Evolutionary conservation across 1,140 invertebrate species (phyloP), one percentile per base, ranked within the genome.

Genomic region (Bombus waltoni): DNA sequence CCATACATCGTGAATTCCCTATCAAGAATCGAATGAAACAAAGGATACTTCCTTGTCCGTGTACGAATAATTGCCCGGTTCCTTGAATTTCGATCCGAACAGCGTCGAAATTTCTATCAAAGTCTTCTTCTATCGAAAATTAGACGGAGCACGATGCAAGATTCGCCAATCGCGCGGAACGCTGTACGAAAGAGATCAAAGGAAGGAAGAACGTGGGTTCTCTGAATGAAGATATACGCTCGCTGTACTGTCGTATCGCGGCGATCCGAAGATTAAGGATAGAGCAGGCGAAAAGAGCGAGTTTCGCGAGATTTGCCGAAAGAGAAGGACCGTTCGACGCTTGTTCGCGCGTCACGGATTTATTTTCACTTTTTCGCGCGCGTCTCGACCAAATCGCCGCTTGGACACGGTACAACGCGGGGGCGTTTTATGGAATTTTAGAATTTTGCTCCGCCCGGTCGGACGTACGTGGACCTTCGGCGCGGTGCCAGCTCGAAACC

Each of bases 401-500:
- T 28, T 11, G 28, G 18, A 53, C 47, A 2, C 53, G 13, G 25
- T 15, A 2, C 1, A n/a, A n/a, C 22, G 35, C 22, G 79, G 44
- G 80, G 76, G 81, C 78, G 78, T 53, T 80, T 72, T 65, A 75
- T 75, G 62, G 74, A 87, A 85, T 79, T 89, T 81, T 13, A 15
- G 72, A 73, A 88, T 81, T 71, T 10, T 18, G n/a, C 5, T 77
- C 22, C 32, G 18, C 22, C 35, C 11, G 53, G 40, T 59, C 65
- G 73, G 78, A 84, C 79, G 73, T 68, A 35, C 62, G 79, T 65
- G 42, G 83, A 88, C 83, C 83, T 80, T 88, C 86, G 82, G 83
- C 86, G 8, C 15, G 18, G 8, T 59, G 88, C 86, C 88, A 89
- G 71, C 72, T 85, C 59, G 75, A 57, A 57, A 42, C 72, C 62